Evolutionary conservation across 2,888 invertebrate genomes (phyloP).

Genomic region (Tanytarsus gracilentus): DNA sequence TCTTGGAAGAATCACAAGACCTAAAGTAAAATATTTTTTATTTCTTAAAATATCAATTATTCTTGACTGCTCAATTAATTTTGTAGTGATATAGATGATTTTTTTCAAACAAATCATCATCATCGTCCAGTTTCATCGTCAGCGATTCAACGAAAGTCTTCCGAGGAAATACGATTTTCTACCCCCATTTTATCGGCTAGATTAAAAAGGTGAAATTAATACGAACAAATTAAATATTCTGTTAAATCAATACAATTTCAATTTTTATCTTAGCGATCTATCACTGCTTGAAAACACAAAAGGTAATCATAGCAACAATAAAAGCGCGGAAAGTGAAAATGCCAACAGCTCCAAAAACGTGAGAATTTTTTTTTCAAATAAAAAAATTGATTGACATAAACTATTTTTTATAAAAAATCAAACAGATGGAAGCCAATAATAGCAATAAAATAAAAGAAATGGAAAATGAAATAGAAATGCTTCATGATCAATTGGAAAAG

Average conservation of each 20-base stretch:
- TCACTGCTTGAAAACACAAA: background rate
- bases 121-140: slow-evolving; percentile 4
- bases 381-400: too few relatives aligned
- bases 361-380: background rate
- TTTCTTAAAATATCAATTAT: too few relatives aligned
- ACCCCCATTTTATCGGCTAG: slow-evolving; percentile 10
- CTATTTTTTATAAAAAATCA: too few relatives aligned
- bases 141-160: background rate
- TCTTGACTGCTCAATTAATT: background rate
- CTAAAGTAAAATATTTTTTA: background rate
- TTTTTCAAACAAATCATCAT: background rate
- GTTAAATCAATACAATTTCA: slow-evolving; percentile 4
- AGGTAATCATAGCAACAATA: background rate
- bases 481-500: background rate
- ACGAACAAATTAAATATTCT: background rate
- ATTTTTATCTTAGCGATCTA: background rate
- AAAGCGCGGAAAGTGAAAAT: slow-evolving; percentile 1
- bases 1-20: slow-evolving; percentile 12
- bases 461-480: slow-evolving; percentile 4
- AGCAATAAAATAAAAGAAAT: background rate
- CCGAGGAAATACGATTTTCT: slow-evolving; percentile 7
- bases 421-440: too few relatives aligned
- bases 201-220: background rate
- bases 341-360: slow-evolving; percentile 5
- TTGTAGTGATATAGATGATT: slow-evolving; percentile 16